These are phyloP conservation scores for Eupristina koningsbergeri DNA, from an alignment of 1,140 invertebrate genomes.

Conservation along the genomic window DNA sequence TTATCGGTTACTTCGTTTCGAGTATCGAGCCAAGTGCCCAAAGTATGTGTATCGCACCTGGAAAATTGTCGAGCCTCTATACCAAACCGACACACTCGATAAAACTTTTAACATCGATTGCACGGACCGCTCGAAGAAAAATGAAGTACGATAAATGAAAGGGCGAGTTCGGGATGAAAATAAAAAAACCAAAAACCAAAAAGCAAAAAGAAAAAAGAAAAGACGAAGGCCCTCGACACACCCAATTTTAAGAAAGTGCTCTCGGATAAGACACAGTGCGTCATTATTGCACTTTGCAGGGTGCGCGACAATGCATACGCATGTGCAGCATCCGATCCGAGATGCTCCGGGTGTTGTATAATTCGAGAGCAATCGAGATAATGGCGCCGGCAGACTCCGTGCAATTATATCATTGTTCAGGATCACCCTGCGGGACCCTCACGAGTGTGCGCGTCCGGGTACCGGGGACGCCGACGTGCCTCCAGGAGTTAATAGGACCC, in stretches of 20 bases:
- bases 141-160: not conserved
- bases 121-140: not conserved
- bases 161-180: no score
- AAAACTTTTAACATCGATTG: no score
- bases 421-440: constrained; percentile 60
- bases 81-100: no score
- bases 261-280: not conserved
- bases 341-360: constrained; percentile 50
- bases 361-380: constrained; percentile 67
- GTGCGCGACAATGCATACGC: not conserved
- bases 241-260: not conserved
- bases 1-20: not conserved
- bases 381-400: constrained; percentile 62
- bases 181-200: no score
- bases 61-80: no score
- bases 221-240: not conserved
- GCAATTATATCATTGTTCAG: constrained; percentile 72
- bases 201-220: not conserved
- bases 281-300: constrained; percentile 4
- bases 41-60: no score
- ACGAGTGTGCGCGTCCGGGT: constrained; percentile 8
- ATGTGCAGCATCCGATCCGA: no score
- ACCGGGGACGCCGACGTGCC: not conserved
- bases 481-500: no score
- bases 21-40: no score